A percentile compares a stretch with the other conserved stretches of the same genome.
These are phyloP conservation scores for Holocentrus rufus DNA, from an alignment of 2,797 vertebrate species.

Conservation along the genomic window DNA sequence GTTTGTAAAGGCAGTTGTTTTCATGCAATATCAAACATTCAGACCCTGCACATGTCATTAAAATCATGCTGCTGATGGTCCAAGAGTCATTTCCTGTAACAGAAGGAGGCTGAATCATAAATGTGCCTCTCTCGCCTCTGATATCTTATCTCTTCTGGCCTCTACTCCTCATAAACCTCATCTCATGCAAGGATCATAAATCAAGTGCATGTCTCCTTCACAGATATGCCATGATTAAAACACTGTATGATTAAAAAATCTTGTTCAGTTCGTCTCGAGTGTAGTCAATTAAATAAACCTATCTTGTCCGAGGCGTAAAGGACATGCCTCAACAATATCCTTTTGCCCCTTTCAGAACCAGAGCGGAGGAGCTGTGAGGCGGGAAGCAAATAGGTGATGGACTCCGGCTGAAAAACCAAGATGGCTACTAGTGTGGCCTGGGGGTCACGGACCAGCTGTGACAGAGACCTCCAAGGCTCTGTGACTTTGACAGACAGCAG, in stretches of 20 bases:
- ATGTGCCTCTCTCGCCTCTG: constrained; percentile 40
- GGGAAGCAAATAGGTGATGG: constrained; percentile 52
- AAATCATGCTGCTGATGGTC: constrained; percentile 53
- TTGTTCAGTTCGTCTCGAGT: constrained; percentile 67
- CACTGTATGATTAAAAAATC: constrained; percentile 70
- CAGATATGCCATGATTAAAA: constrained; percentile 75
- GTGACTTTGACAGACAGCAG: constrained; percentile 74
- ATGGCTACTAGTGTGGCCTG: constrained; percentile 64
- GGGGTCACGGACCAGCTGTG: constrained; percentile 76
- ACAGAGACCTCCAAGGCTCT: constrained; percentile 69
- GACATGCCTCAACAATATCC: constrained; percentile 48
- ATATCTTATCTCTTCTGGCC: constrained; percentile 54
- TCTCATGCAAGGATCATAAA: constrained; percentile 69
- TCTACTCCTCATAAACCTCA: constrained; percentile 54
- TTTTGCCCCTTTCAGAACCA: constrained; percentile 43
- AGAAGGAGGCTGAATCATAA: constrained; percentile 49
- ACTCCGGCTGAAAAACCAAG: constrained; percentile 61
- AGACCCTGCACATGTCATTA: constrained; percentile 26
- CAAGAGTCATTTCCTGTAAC: constrained; percentile 67
- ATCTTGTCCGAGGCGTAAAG: constrained; percentile 50
- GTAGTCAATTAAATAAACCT: constrained; percentile 64
- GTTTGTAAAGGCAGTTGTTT: constrained; percentile 23
- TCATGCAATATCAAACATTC: constrained; percentile 42
- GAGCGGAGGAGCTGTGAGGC: constrained; percentile 19
- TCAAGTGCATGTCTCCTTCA: constrained; percentile 68